These are phyloP conservation scores for Plecturocebus donacophilus DNA, from an alignment of 2,113 vertebrate species.

Conservation along the genomic window DNA sequence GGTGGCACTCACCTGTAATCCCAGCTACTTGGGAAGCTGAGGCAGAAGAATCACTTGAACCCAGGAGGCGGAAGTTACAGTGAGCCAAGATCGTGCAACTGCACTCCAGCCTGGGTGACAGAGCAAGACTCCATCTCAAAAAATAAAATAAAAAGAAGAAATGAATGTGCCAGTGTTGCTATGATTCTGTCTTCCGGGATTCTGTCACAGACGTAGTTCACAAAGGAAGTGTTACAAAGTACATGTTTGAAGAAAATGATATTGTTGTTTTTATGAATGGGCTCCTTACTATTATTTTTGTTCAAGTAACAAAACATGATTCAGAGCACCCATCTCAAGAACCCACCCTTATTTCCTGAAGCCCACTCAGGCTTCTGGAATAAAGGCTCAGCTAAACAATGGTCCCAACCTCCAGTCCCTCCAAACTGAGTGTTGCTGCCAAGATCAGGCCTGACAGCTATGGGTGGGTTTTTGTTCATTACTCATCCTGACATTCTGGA, in stretches of 20 bases:
- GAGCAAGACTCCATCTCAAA: too few species aligned
- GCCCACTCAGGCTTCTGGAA: not conserved
- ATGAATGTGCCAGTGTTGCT: not conserved
- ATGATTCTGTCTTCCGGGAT: not conserved
- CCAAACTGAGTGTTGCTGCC: not conserved
- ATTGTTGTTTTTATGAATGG: not conserved
- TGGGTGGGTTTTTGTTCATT: not conserved
- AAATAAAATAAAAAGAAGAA: too few species aligned
- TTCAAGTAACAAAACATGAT: slow-evolving; percentile 14
- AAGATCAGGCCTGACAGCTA: not conserved
- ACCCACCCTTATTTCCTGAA: slow-evolving; percentile 36
- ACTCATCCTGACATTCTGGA: not conserved
- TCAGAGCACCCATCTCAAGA: slow-evolving; percentile 34
- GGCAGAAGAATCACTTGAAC: too few species aligned
- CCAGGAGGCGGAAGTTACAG: too few species aligned
- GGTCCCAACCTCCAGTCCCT: not conserved
- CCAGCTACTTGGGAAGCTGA: too few species aligned
- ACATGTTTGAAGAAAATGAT: not conserved
- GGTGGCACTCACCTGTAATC: too few species aligned
- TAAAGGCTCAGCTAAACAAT: not conserved
- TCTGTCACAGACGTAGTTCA: not conserved
- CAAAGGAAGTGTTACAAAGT: not conserved
- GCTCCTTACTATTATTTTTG: not conserved
- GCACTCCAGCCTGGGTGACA: too few species aligned
- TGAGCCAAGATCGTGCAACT: too few species aligned